A percentile compares a stretch with the other conserved stretches of the same genome.
Conservation (phyloP, 2,113 vertebrate species). For the Chionomys nivalis region DNA sequence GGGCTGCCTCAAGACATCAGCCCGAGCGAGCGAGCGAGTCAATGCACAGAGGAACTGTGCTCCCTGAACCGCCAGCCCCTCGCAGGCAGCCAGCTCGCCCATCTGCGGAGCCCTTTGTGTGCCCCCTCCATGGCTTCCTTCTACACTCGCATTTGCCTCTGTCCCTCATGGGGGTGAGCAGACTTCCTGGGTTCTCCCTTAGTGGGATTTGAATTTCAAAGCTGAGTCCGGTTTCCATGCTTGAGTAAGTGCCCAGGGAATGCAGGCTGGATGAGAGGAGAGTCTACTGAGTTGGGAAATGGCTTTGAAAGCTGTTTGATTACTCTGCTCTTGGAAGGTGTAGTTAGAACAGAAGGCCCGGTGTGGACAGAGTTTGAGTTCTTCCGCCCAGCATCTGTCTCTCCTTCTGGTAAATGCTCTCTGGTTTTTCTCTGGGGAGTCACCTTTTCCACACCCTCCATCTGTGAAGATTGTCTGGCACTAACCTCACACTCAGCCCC, state of each 20-base stretch:
- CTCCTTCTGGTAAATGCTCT: slow-evolving; percentile 59
- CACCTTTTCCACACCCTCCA: not conserved
- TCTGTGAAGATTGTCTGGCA: not conserved
- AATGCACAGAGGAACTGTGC: not conserved
- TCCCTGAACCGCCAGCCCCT: not conserved
- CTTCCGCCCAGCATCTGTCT: not conserved
- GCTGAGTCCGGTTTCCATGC: not conserved
- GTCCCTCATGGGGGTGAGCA: accelerated
- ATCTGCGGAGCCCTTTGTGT: accelerated
- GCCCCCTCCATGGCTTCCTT: too few species aligned
- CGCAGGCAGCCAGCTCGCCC: too few species aligned
- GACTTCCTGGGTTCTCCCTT: not conserved
- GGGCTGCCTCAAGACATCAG: slow-evolving; percentile 39
- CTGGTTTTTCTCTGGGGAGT: slow-evolving; percentile 44
- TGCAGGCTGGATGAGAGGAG: not conserved
- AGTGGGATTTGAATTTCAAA: not conserved
- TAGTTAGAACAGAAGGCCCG: not conserved
- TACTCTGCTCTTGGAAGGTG: not conserved
- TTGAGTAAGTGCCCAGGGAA: not conserved
- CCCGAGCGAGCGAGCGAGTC: not conserved
- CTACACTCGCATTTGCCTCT: accelerated
- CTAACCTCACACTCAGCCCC: not conserved
- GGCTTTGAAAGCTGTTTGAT: not conserved
- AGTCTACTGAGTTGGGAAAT: not conserved
- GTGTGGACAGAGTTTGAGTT: not conserved